Evolutionary conservation across 2,797 vertebrate genomes (phyloP).

Genomic region (Sebastes nivosus): DNA sequence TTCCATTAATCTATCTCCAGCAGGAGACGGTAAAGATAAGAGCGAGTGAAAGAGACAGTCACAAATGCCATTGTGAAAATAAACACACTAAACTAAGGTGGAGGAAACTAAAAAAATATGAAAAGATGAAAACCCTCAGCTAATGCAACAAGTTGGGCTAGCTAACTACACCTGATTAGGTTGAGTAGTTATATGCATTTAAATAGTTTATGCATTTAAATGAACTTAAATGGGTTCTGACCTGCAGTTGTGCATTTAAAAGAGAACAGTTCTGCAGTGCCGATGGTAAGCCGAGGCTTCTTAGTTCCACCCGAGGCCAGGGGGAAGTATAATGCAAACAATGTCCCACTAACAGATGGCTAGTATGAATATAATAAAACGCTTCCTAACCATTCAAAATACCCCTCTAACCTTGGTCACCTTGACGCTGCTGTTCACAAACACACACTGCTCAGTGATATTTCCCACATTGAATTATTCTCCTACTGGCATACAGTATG

Average conservation of each 20-base stretch:
- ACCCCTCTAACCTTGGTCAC: not conserved
- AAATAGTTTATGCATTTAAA: conserved; percentile 45
- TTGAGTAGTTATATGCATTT: conserved; percentile 29
- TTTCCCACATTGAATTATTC: not conserved
- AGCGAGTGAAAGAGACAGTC: no score
- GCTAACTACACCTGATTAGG: no score
- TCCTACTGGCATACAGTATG: not conserved
- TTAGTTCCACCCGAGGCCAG: conserved; percentile 5
- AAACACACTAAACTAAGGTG: no score
- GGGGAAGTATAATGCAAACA: not conserved
- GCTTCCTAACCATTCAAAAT: not conserved
- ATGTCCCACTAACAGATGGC: not conserved
- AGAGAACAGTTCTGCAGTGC: not conserved
- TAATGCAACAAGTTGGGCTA: no score
- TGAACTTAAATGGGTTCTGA: conserved; percentile 16
- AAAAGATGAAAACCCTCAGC: no score
- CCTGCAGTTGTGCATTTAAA: conserved; percentile 17
- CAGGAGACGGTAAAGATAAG: no score
- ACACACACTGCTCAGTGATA: not conserved
- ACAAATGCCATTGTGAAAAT: no score
- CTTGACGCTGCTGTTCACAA: not conserved
- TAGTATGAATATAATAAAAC: not conserved
- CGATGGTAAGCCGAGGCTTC: not conserved
- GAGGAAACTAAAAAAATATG: no score
- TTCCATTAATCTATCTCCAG: no score